Base-by-base conservation (phyloP, 2,113 vertebrate genomes). In the Dicaeum eximium region DNA sequence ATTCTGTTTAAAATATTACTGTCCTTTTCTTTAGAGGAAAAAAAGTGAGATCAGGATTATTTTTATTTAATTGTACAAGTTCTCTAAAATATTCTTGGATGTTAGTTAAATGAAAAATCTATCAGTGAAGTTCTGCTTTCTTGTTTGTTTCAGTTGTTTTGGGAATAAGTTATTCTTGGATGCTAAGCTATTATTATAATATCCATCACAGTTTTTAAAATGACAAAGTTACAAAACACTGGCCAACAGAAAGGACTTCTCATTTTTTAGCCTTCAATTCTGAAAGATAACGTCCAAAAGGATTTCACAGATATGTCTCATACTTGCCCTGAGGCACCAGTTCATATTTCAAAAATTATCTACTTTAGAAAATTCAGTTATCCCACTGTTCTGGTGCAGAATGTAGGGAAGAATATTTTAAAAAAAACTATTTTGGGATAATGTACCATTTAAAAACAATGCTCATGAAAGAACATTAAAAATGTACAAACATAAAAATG, bases 331-430 rank as follows among this genome's bases (percentile, higher is more conserved):
- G 30, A 95, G 57, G 92, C 78, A 61, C 45, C 54, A 53, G 53
- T 61, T 94, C 31, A 48, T 88, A 72, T 88, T 93, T 82, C 57
- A 92, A 75, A 94, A 96, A 94, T 91, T 81, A 79, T 60, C 53
- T 86, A 30, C 50, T 75, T 79, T 11, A 72, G 21, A 85, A 58
- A 93, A 92, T 80, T 96, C 54, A 75, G 33, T 81, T 92, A 81
- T 82, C 44, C 40, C 25, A 88, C 62, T 80, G 10, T 82, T 90
- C 57, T 90, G 31, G 15, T 62, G 40, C 27, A 77, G 54, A 88
- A 80, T 33, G 12, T 54, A 53, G 62, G 88, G 87, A 93, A 23
- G 0, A 69, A 65, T 80, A 82, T 10, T 60, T 37, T 3, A 2
- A 10, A 44, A 37, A 38, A 38, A 45, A 64, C 48, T 3, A 11